Evolutionary conservation across 2,888 invertebrate genomes (phyloP), one percentile per base, ranked within the genome.

Genomic region (Drosophila fulvimacula): DNA sequence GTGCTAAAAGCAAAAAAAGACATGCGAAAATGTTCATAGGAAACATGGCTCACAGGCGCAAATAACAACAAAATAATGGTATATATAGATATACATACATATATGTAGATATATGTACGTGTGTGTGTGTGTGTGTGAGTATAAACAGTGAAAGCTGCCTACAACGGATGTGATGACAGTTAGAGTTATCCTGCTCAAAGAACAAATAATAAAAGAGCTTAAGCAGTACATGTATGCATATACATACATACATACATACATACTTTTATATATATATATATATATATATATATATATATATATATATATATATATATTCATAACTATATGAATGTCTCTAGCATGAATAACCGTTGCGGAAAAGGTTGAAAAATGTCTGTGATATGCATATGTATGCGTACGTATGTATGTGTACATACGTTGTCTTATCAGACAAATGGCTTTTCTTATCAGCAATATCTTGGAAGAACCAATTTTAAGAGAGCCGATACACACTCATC

Each of bases 381-480:
- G 69, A 63, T 67, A 68, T 72, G 66, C 64, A 58, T 66, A 66
- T 48, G 61, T n/a, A n/a, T n/a, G n/a, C n/a, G n/a, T n/a, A n/a
- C 42, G 34, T 70, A 51, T 24, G 30, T 72, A 51, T 19, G 24
- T 60, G 39, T 56, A 41, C 41, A 17, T 52, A 24, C 51, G 38
- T 59, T 78, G 75, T 72, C 66, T 80, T 80, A 82, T 82, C 82
- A 76, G 71, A 53, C 69, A 73, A 75, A 68, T 72, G 56, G 46
- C 34, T 56, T 58, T 59, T 72, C 72, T 78, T 82, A 82, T 82
- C 81, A 78, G 84, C 49, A 76, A 82, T 82, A 74, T 88, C 82
- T 88, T 80, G 63, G 57, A 85, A 79, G 60, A 76, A 57, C 68
- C 66, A 44, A 69, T 77, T 77, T 68, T 34, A 32, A 68, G 57